These are phyloP conservation scores for Pocillopora damicornis DNA, from an alignment of 64 coral and sea anemone species.

Conservation along the genomic window DNA sequence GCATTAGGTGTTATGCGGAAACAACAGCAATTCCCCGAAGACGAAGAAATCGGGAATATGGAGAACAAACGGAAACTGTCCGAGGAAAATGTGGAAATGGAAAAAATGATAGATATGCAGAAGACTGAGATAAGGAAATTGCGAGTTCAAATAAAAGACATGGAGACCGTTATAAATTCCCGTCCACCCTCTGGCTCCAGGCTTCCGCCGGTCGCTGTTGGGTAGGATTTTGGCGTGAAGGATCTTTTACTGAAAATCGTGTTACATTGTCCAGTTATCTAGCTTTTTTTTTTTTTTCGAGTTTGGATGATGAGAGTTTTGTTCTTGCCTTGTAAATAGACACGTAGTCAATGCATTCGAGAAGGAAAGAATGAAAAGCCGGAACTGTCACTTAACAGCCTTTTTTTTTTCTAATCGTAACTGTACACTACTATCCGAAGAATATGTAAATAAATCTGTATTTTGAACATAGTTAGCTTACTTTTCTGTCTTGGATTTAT, in stretches of 20 bases:
- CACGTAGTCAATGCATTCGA: not conserved
- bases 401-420: not conserved
- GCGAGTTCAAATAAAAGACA: constrained; percentile 86
- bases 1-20: constrained; percentile 91
- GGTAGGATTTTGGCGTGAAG: constrained; percentile 23
- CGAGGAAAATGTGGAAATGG: constrained; percentile 66
- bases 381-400: not conserved
- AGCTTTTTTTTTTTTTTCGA: not conserved
- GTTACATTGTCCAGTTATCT: not conserved
- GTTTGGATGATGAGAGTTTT: not conserved
- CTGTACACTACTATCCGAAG: constrained; percentile 15
- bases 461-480: not conserved
- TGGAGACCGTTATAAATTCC: constrained; percentile 64
- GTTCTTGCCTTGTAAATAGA: not conserved
- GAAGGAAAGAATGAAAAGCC: not conserved
- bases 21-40: constrained; percentile 55
- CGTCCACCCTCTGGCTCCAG: constrained; percentile 79
- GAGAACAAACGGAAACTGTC: constrained; percentile 16
- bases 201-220: constrained; percentile 75
- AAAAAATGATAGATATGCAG: constrained; percentile 97
- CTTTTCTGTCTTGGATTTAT: not conserved
- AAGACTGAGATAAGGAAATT: constrained; percentile 91
- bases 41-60: constrained; percentile 1
- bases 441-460: constrained; percentile 41
- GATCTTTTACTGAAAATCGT: not conserved